A percentile compares a stretch with the other conserved stretches of the same genome.
These are phyloP conservation scores for Pollachius pollachius DNA, from an alignment of 2,113 vertebrate genomes.

Conservation along the genomic window DNA sequence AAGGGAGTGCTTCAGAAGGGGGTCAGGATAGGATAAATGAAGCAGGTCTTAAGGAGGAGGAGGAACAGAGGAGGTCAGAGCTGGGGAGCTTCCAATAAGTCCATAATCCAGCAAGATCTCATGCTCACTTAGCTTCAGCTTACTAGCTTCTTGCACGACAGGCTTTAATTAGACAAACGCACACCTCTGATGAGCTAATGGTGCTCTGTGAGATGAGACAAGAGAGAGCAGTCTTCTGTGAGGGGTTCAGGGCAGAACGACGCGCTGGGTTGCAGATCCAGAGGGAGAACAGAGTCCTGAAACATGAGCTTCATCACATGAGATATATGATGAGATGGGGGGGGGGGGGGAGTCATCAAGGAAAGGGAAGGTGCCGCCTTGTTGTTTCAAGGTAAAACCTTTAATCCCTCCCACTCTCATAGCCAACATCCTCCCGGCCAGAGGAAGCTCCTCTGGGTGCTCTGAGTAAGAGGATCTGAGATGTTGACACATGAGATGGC, in stretches of 20 bases:
- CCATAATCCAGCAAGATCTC: conserved; percentile 52
- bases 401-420: too few relatives aligned
- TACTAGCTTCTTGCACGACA: conserved; percentile 27
- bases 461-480: background rate
- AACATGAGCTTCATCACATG: too few relatives aligned
- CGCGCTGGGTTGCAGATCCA: too few relatives aligned
- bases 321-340: too few relatives aligned
- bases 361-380: too few relatives aligned
- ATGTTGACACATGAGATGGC: background rate
- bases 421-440: too few relatives aligned
- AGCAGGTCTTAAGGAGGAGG: conserved; percentile 26
- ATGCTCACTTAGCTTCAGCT: conserved; percentile 41
- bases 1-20: background rate
- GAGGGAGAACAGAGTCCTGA: too few relatives aligned
- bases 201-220: background rate
- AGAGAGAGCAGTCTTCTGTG: too few relatives aligned
- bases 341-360: too few relatives aligned
- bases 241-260: too few relatives aligned
- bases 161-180: conserved; percentile 12
- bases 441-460: too few relatives aligned
- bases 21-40: conserved; percentile 45
- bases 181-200: background rate
- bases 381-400: too few relatives aligned
- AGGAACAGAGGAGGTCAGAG: conserved; percentile 8
- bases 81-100: conserved; percentile 36